Percentiles rank a stretch among this genome's conserved stretches.
Conservation (phyloP, 2,888 invertebrate genomes). For the Eutolmus rufibarbis region DNA sequence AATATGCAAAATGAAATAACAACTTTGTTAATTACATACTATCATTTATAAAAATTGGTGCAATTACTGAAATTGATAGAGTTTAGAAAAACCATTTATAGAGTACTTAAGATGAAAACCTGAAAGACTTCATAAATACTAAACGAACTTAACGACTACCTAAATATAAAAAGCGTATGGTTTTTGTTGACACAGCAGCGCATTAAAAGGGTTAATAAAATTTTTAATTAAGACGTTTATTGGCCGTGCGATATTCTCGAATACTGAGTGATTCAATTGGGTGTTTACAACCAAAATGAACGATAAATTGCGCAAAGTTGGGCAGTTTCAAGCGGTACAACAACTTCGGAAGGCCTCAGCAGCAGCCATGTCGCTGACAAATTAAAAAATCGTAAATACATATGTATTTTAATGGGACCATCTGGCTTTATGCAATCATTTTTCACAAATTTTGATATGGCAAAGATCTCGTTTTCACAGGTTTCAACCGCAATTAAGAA, state of each 20-base stretch:
- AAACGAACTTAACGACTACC: background rate
- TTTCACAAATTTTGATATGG: background rate
- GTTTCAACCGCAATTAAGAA: background rate
- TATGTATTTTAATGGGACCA: background rate
- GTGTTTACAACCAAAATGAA: background rate
- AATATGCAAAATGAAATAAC: too few relatives aligned
- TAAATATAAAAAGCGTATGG: background rate
- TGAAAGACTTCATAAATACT: background rate
- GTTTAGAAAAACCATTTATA: background rate
- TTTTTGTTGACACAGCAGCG: background rate
- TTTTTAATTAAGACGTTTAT: background rate
- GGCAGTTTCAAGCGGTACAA: background rate
- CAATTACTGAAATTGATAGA: background rate
- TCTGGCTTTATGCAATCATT: background rate
- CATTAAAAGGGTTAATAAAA: background rate
- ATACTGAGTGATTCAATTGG: background rate
- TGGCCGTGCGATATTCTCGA: background rate
- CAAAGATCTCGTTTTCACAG: background rate
- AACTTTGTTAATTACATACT: too few relatives aligned
- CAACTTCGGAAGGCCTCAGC: background rate
- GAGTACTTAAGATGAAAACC: background rate
- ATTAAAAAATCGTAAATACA: background rate
- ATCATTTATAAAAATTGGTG: too few relatives aligned
- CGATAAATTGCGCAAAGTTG: background rate
- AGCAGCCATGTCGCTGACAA: background rate